A percentile compares a stretch with the other conserved stretches of the same genome.
Conservation (phyloP, 2,888 invertebrate genomes). For the Sminthurinus aureus region DNA sequence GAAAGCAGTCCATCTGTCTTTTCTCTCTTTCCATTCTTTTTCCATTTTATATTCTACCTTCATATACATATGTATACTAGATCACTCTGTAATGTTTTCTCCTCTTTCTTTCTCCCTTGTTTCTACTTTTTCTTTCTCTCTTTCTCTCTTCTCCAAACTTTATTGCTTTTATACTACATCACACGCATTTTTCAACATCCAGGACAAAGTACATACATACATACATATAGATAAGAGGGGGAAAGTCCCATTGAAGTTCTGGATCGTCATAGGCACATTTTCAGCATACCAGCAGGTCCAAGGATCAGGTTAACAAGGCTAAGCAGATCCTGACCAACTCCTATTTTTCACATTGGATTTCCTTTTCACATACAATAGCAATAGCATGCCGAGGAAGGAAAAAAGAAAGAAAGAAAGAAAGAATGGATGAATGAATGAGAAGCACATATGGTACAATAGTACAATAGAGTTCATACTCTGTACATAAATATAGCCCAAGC, state of each 20-base stretch:
- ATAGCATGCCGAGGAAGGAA: too few relatives aligned
- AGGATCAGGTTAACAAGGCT: constrained; percentile 26
- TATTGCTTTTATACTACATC: background rate
- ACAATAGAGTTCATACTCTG: too few relatives aligned
- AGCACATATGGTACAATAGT: too few relatives aligned
- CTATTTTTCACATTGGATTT: constrained; percentile 27
- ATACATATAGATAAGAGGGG: too few relatives aligned
- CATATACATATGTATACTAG: too few relatives aligned
- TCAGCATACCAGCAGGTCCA: constrained; percentile 3
- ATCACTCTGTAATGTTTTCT: too few relatives aligned
- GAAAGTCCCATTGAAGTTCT: background rate
- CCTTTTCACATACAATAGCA: background rate
- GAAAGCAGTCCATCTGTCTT: constrained; percentile 10
- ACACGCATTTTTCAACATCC: background rate
- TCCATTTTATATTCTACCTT: background rate
- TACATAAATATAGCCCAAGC: too few relatives aligned
- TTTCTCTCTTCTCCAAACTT: background rate
- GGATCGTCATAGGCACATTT: background rate
- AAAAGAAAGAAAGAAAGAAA: too few relatives aligned
- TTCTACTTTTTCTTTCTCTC: background rate
- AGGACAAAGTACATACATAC: background rate
- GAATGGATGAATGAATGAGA: too few relatives aligned
- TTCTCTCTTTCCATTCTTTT: background rate
- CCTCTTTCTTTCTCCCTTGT: background rate
- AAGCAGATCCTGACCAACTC: constrained; percentile 10